phyloP scores from a whole-genome alignment of 2,797 vertebrate species.

The Anguilla megastoma region DNA sequence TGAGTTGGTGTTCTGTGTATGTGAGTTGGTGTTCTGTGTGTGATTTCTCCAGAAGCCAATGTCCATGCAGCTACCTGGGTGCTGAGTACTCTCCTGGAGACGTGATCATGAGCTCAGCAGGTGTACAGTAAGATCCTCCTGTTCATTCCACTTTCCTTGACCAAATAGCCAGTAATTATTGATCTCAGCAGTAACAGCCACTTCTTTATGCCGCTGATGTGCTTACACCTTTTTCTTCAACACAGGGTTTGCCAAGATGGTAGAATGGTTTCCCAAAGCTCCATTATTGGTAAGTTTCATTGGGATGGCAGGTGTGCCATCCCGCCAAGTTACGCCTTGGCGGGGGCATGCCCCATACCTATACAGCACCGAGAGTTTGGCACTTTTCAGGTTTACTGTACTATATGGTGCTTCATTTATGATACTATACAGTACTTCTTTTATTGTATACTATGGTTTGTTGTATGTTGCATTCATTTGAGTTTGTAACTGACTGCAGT shows the following conservation, averaged over 20 bases:
- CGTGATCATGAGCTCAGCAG: slow-evolving; percentile 85
- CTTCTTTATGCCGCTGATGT: neutral
- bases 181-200: neutral
- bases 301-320: too few relatives aligned
- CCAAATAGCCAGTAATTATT: neutral
- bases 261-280: slow-evolving; percentile 80
- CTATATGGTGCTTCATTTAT: neutral
- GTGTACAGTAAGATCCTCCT: slow-evolving; percentile 84
- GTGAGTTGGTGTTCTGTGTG: neutral
- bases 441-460: neutral
- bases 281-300: slow-evolving; percentile 67
- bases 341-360: too few relatives aligned
- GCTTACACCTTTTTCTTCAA: slow-evolving; percentile 20
- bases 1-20: neutral
- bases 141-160: slow-evolving; percentile 12
- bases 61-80: slow-evolving; percentile 90
- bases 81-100: slow-evolving; percentile 87
- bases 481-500: neutral
- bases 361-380: too few relatives aligned
- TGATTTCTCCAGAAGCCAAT: slow-evolving; percentile 75
- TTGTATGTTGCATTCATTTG: neutral
- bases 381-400: neutral
- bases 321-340: too few relatives aligned
- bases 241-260: slow-evolving; percentile 87
- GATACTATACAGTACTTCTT: neutral